Conservation (phyloP, 1,140 invertebrate genomes). For the Drosophila busckii region DNA sequence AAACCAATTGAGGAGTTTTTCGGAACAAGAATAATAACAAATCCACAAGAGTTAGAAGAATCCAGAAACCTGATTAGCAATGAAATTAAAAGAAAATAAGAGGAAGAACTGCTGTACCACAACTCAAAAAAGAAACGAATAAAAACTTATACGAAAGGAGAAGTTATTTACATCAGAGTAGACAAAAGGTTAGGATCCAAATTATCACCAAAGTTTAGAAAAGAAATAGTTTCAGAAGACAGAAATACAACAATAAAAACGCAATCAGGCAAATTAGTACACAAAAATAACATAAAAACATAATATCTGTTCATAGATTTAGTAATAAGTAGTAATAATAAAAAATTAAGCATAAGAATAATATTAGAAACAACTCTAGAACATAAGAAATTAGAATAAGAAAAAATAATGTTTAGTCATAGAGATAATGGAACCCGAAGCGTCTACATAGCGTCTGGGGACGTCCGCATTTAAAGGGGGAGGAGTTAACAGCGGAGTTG, state of each 20-base stretch:
- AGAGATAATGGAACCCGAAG: conserved; percentile 3
- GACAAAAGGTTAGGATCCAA: conserved; percentile 16
- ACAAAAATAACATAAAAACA: conserved; percentile 13
- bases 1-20: too few species aligned
- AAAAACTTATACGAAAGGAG: not conserved
- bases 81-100: conserved; percentile 13
- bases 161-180: conserved; percentile 9
- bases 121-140: conserved; percentile 9
- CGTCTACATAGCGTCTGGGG: conserved; percentile 15
- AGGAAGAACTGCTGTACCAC: conserved; percentile 5
- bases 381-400: not conserved
- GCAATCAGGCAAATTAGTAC: conserved; percentile 8
- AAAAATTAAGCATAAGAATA: conserved; percentile 3
- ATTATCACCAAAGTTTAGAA: conserved; percentile 9
- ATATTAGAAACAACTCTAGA: conserved; percentile 7
- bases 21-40: too few species aligned
- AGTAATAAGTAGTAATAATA: conserved; percentile 24
- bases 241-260: too few species aligned
- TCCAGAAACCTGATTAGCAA: too few species aligned
- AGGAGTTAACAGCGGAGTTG: too few species aligned
- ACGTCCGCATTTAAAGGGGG: too few species aligned
- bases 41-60: too few species aligned
- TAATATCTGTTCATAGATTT: conserved; percentile 6
- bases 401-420: conserved; percentile 2
- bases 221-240: too few species aligned